Conservation (phyloP, 2,797 vertebrate genomes). For the Pseudochirops corinnae region DNA sequence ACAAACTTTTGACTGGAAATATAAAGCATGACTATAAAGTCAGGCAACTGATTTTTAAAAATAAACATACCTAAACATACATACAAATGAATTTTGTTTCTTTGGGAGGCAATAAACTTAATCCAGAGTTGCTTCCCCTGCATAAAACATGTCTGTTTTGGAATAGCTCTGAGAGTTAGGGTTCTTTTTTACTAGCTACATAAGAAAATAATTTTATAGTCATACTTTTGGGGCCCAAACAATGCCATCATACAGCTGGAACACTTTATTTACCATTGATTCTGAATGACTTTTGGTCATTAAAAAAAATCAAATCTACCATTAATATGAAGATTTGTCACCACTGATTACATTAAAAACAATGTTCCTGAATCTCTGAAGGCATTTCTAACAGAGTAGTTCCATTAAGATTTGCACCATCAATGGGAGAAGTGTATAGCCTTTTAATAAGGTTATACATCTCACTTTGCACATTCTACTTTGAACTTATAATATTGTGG, state of each 20-base stretch:
- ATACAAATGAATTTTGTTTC: not conserved
- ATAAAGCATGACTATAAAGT: slow-evolving; percentile 46
- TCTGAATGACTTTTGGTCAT: slow-evolving; percentile 46
- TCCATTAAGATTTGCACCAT: slow-evolving; percentile 36
- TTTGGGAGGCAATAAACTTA: not conserved
- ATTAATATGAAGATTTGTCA: slow-evolving; percentile 49
- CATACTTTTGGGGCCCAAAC: not conserved
- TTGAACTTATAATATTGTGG: not conserved
- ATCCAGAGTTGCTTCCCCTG: not conserved
- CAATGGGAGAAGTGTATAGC: slow-evolving; percentile 38
- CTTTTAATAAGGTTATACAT: slow-evolving; percentile 34
- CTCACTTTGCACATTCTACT: not conserved
- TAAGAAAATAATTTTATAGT: not conserved
- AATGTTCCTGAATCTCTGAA: not conserved
- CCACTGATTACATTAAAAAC: slow-evolving; percentile 35
- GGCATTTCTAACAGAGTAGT: slow-evolving; percentile 10
- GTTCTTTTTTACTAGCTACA: not conserved
- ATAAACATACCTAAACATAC: slow-evolving; percentile 25
- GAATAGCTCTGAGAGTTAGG: not conserved
- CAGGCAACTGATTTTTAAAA: slow-evolving; percentile 52
- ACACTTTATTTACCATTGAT: not conserved
- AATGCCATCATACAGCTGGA: not conserved
- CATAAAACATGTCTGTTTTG: not conserved
- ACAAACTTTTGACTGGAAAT: slow-evolving; percentile 59
- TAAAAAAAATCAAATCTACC: slow-evolving; percentile 59